A percentile compares a stretch with the other conserved stretches of the same genome.
phyloP scores from a whole-genome alignment of 1,140 invertebrate species.

The Diorhabda sublineata region DNA sequence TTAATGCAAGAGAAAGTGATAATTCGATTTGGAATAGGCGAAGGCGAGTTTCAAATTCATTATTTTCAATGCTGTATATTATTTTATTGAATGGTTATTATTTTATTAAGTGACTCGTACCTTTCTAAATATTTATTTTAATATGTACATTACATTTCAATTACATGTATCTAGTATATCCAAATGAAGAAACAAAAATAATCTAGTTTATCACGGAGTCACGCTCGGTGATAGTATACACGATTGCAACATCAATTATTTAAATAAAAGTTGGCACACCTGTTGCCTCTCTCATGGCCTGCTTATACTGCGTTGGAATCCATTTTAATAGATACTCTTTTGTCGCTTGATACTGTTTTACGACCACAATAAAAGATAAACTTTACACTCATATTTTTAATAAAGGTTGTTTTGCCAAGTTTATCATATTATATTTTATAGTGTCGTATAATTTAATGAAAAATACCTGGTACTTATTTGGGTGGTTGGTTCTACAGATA shows the following conservation, averaged over 20 bases:
- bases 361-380: slow-evolving; percentile 17
- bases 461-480: neutral
- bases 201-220: neutral
- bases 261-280: slow-evolving; percentile 16
- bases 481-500: neutral
- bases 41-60: too few species aligned
- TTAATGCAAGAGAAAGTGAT: too few species aligned
- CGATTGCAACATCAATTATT: slow-evolving; percentile 13
- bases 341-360: slow-evolving; percentile 18
- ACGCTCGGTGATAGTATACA: neutral
- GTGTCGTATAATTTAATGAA: slow-evolving; percentile 12
- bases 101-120: too few species aligned
- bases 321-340: slow-evolving; percentile 17
- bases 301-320: neutral
- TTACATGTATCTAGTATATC: too few species aligned
- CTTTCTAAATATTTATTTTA: too few species aligned
- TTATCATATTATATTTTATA: slow-evolving; percentile 18
- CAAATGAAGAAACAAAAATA: neutral
- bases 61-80: too few species aligned
- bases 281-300: slow-evolving; percentile 14
- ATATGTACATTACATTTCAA: too few species aligned
- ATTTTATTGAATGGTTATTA: too few species aligned
- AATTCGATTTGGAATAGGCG: too few species aligned
- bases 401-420: slow-evolving; percentile 17
- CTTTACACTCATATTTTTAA: slow-evolving; percentile 19